These are phyloP conservation scores for Enteromius unitaeniatus DNA, from an alignment of 2,797 vertebrate genomes.

Conservation along the genomic window DNA sequence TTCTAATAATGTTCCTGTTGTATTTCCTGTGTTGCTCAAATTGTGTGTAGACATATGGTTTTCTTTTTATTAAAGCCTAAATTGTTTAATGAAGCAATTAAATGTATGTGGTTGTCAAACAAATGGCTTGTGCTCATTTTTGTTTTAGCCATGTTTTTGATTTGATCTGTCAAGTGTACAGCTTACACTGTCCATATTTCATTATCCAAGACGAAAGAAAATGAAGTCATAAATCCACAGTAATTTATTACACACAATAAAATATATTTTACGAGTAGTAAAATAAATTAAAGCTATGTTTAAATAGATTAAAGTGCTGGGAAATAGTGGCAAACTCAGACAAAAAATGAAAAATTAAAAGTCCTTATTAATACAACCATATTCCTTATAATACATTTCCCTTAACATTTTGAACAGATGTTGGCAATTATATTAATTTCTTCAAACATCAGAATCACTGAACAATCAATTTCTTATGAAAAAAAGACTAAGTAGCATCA, in stretches of 20 bases:
- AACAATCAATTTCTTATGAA: background rate
- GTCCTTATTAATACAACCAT: background rate
- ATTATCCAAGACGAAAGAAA: background rate
- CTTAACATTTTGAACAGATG: background rate
- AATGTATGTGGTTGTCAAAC: slow-evolving; percentile 55
- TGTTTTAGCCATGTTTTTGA: background rate
- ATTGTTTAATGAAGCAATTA: slow-evolving; percentile 73
- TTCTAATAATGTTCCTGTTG: slow-evolving; percentile 35
- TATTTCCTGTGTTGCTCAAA: slow-evolving; percentile 39
- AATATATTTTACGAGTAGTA: slow-evolving; percentile 69
- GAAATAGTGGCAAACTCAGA: background rate
- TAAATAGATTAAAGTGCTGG: slow-evolving; percentile 69
- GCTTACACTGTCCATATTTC: background rate
- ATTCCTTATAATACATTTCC: background rate
- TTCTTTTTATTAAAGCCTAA: slow-evolving; percentile 58
- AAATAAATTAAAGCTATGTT: slow-evolving; percentile 70
- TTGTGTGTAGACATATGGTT: slow-evolving; percentile 54
- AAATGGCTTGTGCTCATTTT: background rate
- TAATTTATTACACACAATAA: slow-evolving; percentile 57
- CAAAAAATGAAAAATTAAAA: background rate
- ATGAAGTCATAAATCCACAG: slow-evolving; percentile 12
- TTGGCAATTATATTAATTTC: background rate
- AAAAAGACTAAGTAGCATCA: background rate
- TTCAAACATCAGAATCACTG: background rate
- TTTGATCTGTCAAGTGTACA: background rate